A percentile compares a stretch with the other conserved stretches of the same genome.
These are phyloP conservation scores for Hecatera dysodea DNA, from an alignment of 2,888 invertebrate species.

Conservation along the genomic window DNA sequence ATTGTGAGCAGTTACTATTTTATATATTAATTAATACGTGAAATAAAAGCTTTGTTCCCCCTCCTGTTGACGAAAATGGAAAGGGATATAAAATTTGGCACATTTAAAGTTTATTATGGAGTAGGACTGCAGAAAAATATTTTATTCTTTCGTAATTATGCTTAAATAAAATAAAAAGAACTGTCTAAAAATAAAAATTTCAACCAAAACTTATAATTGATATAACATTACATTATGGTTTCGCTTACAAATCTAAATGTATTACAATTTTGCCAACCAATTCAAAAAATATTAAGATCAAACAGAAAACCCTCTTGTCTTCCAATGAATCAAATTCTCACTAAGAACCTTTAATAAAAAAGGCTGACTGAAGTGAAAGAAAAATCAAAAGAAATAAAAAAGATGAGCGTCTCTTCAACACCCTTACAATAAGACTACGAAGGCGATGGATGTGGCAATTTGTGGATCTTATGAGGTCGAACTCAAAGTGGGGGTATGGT, in stretches of 20 bases:
- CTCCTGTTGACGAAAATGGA: no score
- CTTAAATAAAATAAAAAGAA: no score
- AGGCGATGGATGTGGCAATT: conserved; percentile 55
- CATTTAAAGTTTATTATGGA: no score
- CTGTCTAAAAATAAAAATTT: no score
- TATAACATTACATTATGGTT: no score
- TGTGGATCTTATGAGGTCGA: conserved; percentile 40
- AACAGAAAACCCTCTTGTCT: background rate
- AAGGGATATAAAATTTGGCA: no score
- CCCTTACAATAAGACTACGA: conserved; percentile 53
- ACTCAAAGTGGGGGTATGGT: background rate
- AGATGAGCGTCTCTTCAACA: conserved; percentile 11
- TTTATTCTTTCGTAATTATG: no score
- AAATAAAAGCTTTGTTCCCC: no score
- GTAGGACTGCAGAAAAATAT: no score
- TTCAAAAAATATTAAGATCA: background rate
- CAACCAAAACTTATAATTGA: no score
- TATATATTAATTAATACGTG: no score
- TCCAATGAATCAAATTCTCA: conserved; percentile 9
- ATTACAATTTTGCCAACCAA: background rate
- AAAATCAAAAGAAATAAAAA: conserved; percentile 40
- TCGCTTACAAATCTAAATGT: background rate
- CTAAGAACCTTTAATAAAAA: background rate
- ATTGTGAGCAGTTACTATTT: no score
- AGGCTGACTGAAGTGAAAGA: conserved; percentile 16